phyloP scores from a whole-genome alignment of 2,113 vertebrate species.

The Boleophthalmus pectinirostris region DNA sequence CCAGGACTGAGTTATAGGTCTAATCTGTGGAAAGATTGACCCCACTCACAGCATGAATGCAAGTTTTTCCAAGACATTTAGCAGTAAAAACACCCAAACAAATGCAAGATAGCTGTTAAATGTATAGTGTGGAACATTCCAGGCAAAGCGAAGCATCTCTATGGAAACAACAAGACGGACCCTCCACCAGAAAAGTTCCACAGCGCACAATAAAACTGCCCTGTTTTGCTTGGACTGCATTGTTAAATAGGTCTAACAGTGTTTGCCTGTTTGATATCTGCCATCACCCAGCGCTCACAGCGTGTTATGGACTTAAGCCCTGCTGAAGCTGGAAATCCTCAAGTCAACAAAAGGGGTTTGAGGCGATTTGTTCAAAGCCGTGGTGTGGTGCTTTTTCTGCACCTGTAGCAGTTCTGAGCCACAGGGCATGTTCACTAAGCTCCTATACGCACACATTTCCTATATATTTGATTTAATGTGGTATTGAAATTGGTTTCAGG shows the following conservation, averaged over 20 bases:
- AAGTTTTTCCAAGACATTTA: too few species aligned
- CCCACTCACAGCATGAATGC: too few species aligned
- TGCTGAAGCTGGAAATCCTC: constrained; percentile 51
- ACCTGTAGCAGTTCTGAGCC: constrained; percentile 24
- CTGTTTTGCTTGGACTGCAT: constrained; percentile 18
- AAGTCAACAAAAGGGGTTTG: constrained; percentile 57
- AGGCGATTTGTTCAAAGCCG: constrained; percentile 46
- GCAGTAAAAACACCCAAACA: too few species aligned
- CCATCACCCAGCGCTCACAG: constrained; percentile 30
- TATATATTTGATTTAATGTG: not conserved
- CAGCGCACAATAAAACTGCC: not conserved
- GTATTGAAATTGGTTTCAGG: too few species aligned
- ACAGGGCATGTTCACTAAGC: constrained; percentile 3
- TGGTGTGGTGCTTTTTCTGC: constrained; percentile 37
- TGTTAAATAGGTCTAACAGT: constrained; percentile 28
- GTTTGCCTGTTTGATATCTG: constrained; percentile 39
- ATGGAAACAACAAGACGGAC: not conserved
- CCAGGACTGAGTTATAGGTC: too few species aligned
- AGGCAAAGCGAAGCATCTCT: not conserved
- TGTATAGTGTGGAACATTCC: too few species aligned
- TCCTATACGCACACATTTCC: constrained; percentile 7
- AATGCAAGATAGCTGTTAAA: too few species aligned
- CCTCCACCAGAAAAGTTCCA: not conserved
- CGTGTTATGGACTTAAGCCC: constrained; percentile 50
- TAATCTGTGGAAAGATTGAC: too few species aligned